Evolutionary conservation across 1,140 invertebrate species (phyloP).

Genomic region (Drosophila sucinea): DNA sequence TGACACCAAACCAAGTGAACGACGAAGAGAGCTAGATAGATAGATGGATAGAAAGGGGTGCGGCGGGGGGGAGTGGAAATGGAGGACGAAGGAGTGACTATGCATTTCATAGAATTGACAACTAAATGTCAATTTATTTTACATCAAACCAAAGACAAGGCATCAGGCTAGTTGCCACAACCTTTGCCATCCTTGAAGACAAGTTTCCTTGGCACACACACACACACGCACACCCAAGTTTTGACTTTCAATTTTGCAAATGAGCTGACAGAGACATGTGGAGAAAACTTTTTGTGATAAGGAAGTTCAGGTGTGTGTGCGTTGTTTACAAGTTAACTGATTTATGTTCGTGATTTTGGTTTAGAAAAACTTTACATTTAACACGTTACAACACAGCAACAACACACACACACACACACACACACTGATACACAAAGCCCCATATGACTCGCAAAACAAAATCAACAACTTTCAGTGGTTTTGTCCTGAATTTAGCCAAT

Average conservation of each 20-base stretch:
- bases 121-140: constrained; percentile 79
- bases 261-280: constrained; percentile 75
- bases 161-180: constrained; percentile 36
- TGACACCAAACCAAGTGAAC: constrained; percentile 57
- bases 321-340: constrained; percentile 79
- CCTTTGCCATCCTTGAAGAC: constrained; percentile 14
- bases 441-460: background rate
- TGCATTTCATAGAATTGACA: constrained; percentile 46
- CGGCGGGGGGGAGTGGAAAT: background rate
- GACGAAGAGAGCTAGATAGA: background rate
- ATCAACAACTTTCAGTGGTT: constrained; percentile 12
- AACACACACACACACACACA: background rate
- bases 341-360: constrained; percentile 73
- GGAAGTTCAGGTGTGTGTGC: constrained; percentile 20
- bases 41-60: background rate
- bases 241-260: constrained; percentile 80
- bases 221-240: constrained; percentile 50
- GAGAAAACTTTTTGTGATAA: constrained; percentile 54
- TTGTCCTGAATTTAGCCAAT: background rate
- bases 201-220: constrained; percentile 21
- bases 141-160: constrained; percentile 55
- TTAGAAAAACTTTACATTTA: constrained; percentile 64
- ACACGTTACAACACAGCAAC: constrained; percentile 47
- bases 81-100: background rate
- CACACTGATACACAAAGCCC: background rate